Evolutionary conservation across 2,888 invertebrate genomes (phyloP).

Genomic region (Lingula anatina): DNA sequence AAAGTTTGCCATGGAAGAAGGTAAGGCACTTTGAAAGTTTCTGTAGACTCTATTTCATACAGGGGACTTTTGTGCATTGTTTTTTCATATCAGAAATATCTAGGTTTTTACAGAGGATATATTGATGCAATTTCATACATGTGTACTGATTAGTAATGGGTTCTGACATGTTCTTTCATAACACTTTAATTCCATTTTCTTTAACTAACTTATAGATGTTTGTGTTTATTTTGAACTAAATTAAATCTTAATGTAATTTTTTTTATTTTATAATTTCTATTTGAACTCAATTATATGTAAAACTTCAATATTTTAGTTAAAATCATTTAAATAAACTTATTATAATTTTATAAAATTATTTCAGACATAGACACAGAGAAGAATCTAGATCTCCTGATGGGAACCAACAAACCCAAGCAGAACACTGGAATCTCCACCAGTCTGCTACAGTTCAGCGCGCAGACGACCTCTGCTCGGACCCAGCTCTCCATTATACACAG

Average conservation of each 20-base stretch:
- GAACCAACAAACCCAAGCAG: constrained; percentile 16
- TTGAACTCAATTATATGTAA: too few relatives aligned
- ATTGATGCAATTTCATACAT: not conserved
- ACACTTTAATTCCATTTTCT: too few relatives aligned
- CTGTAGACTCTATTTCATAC: not conserved
- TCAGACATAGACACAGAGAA: constrained; percentile 15
- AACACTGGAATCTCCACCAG: constrained; percentile 34
- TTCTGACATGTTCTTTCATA: too few relatives aligned
- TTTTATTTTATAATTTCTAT: too few relatives aligned
- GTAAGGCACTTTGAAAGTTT: constrained; percentile 5
- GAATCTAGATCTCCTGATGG: constrained; percentile 30
- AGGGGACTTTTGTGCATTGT: not conserved
- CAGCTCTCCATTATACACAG: constrained; percentile 43
- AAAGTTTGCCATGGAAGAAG: constrained; percentile 28
- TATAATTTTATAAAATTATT: too few relatives aligned
- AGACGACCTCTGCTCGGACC: constrained; percentile 43
- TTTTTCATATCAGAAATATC: not conserved
- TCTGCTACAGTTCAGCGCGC: constrained; percentile 50
- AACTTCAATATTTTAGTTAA: too few relatives aligned
- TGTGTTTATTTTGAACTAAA: too few relatives aligned
- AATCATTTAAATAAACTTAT: too few relatives aligned
- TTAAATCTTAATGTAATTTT: too few relatives aligned
- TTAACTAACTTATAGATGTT: too few relatives aligned
- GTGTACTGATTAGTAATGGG: not conserved
- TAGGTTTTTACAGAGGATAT: too few relatives aligned